Evolutionary conservation across 2,797 vertebrate genomes (phyloP).

Genomic region (Orestias chungarensis): DNA sequence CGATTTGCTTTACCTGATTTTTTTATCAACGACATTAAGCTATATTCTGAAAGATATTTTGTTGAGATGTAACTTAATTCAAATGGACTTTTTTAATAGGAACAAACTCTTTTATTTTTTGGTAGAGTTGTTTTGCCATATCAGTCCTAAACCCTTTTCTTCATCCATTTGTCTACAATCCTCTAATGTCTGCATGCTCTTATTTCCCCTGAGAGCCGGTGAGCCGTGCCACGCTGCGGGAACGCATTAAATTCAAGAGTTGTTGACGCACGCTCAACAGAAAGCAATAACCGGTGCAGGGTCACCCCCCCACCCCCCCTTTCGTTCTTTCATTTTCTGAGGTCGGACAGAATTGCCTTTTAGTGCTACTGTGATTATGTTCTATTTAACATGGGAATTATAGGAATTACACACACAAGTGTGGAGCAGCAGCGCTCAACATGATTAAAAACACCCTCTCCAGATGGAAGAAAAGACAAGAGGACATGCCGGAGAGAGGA

Average conservation of each 20-base stretch:
- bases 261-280: slow-evolving; percentile 75
- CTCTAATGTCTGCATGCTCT: slow-evolving; percentile 67
- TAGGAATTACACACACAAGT: slow-evolving; percentile 62
- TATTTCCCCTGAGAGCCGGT: slow-evolving; percentile 80
- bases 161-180: slow-evolving; percentile 73
- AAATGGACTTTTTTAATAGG: too few relatives aligned
- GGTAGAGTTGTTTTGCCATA: too few relatives aligned
- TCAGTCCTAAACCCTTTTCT: slow-evolving; percentile 58
- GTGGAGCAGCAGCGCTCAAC: slow-evolving; percentile 40
- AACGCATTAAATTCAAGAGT: slow-evolving; percentile 80
- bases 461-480: slow-evolving; percentile 28
- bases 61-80: too few relatives aligned
- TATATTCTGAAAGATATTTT: too few relatives aligned
- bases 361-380: slow-evolving; percentile 66
- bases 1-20: too few relatives aligned
- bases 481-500: neutral
- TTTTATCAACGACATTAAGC: too few relatives aligned
- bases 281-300: slow-evolving; percentile 79
- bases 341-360: slow-evolving; percentile 71
- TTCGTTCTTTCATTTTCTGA: slow-evolving; percentile 70
- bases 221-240: slow-evolving; percentile 52
- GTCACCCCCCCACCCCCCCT: slow-evolving; percentile 41
- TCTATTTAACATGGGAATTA: slow-evolving; percentile 76
- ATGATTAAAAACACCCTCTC: slow-evolving; percentile 65
- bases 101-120: too few relatives aligned